phyloP scores from a whole-genome alignment of 30 jellyfish, hydroid and myxozoan genomes.

The Turritopsis dohrnii region DNA sequence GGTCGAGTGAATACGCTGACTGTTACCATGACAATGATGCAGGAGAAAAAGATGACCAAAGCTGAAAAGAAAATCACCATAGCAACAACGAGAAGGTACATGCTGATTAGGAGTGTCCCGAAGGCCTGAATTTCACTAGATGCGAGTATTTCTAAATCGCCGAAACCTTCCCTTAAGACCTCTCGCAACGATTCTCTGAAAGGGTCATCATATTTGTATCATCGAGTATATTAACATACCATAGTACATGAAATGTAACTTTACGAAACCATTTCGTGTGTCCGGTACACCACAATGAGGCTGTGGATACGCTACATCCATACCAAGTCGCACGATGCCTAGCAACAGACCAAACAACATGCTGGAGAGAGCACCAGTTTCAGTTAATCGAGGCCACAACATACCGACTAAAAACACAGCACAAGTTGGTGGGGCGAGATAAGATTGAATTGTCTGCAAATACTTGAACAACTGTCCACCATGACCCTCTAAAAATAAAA shows the following conservation, averaged over 20 bases:
- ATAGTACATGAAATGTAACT: slow-evolving; percentile 76
- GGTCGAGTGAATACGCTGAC: slow-evolving; percentile 65
- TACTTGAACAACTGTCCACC: slow-evolving; percentile 79
- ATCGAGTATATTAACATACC: slow-evolving; percentile 36
- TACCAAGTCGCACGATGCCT: slow-evolving; percentile 50
- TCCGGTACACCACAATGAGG: slow-evolving; percentile 90
- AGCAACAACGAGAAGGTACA: no score
- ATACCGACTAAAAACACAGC: slow-evolving; percentile 82
- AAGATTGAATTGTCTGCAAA: slow-evolving; percentile 82
- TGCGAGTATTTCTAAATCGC: no score
- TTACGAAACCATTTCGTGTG: slow-evolving; percentile 68
- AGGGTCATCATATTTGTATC: no score
- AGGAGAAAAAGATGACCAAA: slow-evolving; percentile 55
- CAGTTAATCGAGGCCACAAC: slow-evolving; percentile 85
- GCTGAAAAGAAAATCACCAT: slow-evolving; percentile 61
- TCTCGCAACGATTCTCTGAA: no score
- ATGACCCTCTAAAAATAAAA: slow-evolving; percentile 65
- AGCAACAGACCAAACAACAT: slow-evolving; percentile 79
- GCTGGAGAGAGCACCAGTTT: slow-evolving; percentile 76
- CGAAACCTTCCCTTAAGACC: no score
- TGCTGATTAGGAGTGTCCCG: no score
- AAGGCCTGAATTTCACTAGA: no score
- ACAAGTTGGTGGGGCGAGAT: slow-evolving; percentile 92
- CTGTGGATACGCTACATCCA: slow-evolving; percentile 80
- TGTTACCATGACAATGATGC: slow-evolving; percentile 53